Conservation (phyloP, 2,113 vertebrate genomes). For the mouse (Mus musculus) region DNA sequence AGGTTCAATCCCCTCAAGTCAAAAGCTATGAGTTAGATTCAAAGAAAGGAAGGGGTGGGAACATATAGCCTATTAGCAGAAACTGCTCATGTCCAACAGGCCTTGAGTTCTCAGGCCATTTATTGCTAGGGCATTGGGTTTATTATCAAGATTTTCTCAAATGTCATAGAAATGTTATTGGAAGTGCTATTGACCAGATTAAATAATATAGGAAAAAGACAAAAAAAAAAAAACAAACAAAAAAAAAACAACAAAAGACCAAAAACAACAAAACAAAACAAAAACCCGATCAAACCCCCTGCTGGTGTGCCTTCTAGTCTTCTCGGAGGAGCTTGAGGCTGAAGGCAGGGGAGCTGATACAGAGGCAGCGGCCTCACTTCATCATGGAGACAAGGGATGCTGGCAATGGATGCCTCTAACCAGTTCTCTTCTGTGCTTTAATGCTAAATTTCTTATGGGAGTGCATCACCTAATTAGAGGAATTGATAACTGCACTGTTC, state of each 20-base stretch:
- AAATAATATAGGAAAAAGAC: background rate
- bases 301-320: background rate
- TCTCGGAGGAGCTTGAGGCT: background rate
- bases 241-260: background rate
- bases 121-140: background rate
- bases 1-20: background rate
- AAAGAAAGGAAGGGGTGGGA: too few relatives aligned
- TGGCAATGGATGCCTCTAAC: constrained; percentile 86
- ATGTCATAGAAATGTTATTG: background rate
- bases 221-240: background rate
- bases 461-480: constrained; percentile 96
- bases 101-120: background rate
- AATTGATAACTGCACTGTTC: constrained; percentile 98
- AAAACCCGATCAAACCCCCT: too few relatives aligned
- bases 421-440: constrained; percentile 91
- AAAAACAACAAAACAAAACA: too few relatives aligned
- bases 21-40: background rate
- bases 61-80: too few relatives aligned
- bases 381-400: constrained; percentile 79
- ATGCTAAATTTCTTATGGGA: constrained; percentile 97
- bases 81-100: background rate
- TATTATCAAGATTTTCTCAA: background rate
- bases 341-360: background rate
- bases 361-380: constrained; percentile 75
- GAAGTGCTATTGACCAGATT: background rate